phyloP scores from a whole-genome alignment of 2,113 vertebrate genomes.

The Syngnathoides biaculeatus region DNA sequence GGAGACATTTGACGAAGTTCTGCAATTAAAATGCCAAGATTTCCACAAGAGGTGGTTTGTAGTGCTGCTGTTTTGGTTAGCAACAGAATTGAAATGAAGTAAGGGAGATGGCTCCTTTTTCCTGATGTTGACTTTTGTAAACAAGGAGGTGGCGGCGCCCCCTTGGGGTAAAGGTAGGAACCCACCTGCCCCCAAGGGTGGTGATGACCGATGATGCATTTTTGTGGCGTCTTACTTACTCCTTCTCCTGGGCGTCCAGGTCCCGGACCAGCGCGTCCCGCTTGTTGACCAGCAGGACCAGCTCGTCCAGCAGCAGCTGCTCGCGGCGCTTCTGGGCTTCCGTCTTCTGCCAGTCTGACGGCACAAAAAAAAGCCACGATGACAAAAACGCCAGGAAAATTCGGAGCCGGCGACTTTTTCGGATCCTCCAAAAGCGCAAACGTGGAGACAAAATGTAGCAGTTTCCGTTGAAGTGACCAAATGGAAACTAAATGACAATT shows the following conservation, averaged over 20 bases:
- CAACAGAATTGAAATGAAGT: neutral
- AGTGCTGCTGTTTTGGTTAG: neutral
- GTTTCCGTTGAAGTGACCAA: neutral
- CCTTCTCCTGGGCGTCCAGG: constrained; percentile 92
- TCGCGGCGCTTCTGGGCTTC: constrained; percentile 95
- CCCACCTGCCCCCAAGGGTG: no score
- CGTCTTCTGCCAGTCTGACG: constrained; percentile 95
- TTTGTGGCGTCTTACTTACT: constrained; percentile 73
- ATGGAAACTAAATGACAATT: neutral
- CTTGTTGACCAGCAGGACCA: constrained; percentile 95
- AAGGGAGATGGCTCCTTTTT: no score
- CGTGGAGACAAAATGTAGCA: neutral
- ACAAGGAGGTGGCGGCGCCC: neutral
- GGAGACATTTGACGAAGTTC: neutral
- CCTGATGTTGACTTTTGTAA: no score
- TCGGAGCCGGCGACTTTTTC: no score
- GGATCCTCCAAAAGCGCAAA: neutral
- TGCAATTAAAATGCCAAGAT: neutral
- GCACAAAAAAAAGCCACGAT: constrained; percentile 16
- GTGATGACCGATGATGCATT: neutral
- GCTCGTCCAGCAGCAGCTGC: constrained; percentile 93
- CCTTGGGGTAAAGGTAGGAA: neutral
- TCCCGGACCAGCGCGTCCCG: constrained; percentile 92
- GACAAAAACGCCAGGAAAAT: constrained; percentile 9
- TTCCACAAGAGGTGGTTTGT: neutral